These are phyloP conservation scores for Meriones unguiculatus DNA, from an alignment of 2,113 vertebrate species.

Conservation along the genomic window DNA sequence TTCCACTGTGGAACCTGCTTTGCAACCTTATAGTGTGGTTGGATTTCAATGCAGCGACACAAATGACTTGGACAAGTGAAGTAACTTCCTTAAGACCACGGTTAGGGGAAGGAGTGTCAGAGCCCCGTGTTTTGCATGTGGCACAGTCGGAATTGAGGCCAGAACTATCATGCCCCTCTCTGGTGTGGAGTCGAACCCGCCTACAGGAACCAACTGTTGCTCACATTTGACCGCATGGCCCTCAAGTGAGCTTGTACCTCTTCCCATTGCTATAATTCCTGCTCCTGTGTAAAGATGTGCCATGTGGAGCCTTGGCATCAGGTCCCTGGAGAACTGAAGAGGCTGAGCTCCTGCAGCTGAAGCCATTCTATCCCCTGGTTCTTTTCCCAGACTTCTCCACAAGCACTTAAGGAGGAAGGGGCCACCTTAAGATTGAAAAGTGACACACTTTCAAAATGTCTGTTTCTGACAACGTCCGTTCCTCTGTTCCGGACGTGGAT, in stretches of 20 bases:
- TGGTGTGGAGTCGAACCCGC: background rate
- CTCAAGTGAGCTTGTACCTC: background rate
- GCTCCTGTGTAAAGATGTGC: background rate
- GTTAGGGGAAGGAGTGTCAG: background rate
- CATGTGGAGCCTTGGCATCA: background rate
- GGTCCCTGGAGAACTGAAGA: background rate
- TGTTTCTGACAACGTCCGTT: background rate
- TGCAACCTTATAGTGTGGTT: background rate
- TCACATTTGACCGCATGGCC: background rate
- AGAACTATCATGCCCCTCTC: background rate
- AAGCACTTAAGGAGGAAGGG: background rate
- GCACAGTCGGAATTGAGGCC: background rate
- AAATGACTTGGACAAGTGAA: background rate
- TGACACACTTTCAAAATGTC: background rate
- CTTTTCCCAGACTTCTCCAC: background rate
- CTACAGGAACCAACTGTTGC: background rate
- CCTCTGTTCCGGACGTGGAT: background rate
- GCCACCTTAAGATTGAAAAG: background rate
- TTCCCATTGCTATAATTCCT: background rate
- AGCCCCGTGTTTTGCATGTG: background rate
- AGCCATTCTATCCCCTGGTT: background rate
- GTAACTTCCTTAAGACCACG: background rate
- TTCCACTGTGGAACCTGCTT: background rate
- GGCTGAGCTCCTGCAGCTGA: background rate
- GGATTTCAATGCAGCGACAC: background rate